Evolutionary conservation across 2,888 invertebrate genomes (phyloP), one percentile per base, ranked within the genome.

Genomic region (Meliscaeva auricollis): DNA sequence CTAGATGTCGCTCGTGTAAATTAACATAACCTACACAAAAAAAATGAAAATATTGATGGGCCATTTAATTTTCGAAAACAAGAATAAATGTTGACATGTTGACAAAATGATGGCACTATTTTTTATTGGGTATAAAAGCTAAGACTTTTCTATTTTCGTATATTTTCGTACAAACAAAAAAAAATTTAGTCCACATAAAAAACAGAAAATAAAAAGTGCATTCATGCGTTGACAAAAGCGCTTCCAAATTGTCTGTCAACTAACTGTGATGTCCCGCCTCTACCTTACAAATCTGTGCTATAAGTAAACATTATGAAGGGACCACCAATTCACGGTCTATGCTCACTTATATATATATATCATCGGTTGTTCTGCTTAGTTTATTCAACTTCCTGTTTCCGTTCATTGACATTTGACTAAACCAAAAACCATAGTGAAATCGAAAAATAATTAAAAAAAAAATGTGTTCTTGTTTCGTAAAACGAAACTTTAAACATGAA

Each of bases 311-410:
- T 35, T 22, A 35, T n/a, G 32, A 44, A 44, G 52, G 52, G 35
- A 64, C 15, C 48, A 64, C 38, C 11, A 38, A 78, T 82, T 78
- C 74, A 83, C 74, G 83, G 73, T 83, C 78, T 56, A 17, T 74
- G 83, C 41, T 69, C 62, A 56, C 78, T 68, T 83, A 38, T 78
- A 68, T 78, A 73, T 83, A 38, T 78, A 68, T 78, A 60, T 78
- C 77, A 76, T 68, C 64, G 15, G 35, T 32, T 1, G 9, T 35
- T 15, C 56, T 76, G 52, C 22, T 41, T 72, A 58, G 41, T 32
- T 41, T 68, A 35, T 77, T 20, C 66, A 66, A 78, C 68, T 83
- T 83, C 82, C 82, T 66, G 82, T 83, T 83, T 83, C 82, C 82
- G 82, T 83, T 48, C 68, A 41, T 41, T 73, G 73, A 73, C 68